phyloP scores from a whole-genome alignment of 2,888 invertebrate genomes.

The Seira sanloemensis region DNA sequence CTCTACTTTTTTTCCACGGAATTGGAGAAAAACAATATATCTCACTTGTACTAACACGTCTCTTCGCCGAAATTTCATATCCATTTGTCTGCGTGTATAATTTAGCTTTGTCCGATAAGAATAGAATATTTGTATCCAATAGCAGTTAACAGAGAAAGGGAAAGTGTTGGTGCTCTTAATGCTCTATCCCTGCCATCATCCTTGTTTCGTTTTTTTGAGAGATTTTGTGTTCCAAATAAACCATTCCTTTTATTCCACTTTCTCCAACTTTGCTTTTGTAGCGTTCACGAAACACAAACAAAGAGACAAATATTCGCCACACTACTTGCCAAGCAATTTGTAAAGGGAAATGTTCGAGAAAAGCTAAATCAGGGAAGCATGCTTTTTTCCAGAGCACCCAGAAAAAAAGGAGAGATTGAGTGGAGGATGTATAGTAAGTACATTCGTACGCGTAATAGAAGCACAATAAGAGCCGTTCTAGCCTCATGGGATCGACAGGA shows the following conservation, averaged over 20 bases:
- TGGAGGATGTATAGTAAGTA: background rate
- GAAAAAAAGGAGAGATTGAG: background rate
- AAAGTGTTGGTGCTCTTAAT: background rate
- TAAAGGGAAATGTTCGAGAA: background rate
- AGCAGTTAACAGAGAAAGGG: background rate
- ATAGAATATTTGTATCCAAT: too few species aligned
- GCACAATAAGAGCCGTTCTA: background rate
- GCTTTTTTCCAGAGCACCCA: too few species aligned
- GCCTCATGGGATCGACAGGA: too few species aligned
- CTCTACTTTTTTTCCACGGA: background rate
- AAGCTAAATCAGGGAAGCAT: constrained; percentile 9
- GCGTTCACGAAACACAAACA: constrained; percentile 14
- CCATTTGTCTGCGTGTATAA: background rate
- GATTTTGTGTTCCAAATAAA: background rate
- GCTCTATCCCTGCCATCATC: background rate
- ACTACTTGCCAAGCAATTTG: background rate
- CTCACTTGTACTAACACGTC: background rate
- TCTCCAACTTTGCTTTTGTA: too few species aligned
- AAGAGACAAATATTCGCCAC: background rate
- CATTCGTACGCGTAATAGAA: background rate
- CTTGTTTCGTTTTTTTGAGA: background rate
- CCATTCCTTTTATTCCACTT: background rate
- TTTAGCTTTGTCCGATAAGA: background rate
- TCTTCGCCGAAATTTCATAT: constrained; percentile 1
- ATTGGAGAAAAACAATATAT: background rate